Conservation (phyloP, 1,140 invertebrate species). For the Brachystomella parvula region DNA sequence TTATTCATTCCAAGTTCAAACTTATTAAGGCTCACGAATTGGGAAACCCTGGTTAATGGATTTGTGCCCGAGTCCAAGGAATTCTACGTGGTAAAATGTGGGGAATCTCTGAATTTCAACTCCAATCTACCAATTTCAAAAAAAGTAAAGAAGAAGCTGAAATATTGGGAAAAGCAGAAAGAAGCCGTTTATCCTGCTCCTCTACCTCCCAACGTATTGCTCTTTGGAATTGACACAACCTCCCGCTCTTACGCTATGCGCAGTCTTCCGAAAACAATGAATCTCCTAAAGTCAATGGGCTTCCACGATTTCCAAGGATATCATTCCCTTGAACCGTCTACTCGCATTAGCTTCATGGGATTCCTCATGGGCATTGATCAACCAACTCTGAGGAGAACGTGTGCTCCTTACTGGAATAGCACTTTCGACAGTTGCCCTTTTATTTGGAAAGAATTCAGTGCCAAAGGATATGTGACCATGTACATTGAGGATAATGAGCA, state of each 20-base stretch:
- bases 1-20: too few relatives aligned
- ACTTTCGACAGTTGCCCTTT: conserved; percentile 41
- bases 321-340: conserved; percentile 11
- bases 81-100: neutral
- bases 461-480: conserved; percentile 41
- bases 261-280: neutral
- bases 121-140: neutral
- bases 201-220: neutral
- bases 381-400: neutral
- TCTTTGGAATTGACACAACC: neutral
- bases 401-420: neutral
- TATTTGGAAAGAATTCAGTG: conserved; percentile 42
- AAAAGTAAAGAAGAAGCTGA: conserved; percentile 1
- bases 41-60: too few relatives aligned
- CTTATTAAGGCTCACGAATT: too few relatives aligned
- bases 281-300: neutral
- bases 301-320: conserved; percentile 12
- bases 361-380: neutral
- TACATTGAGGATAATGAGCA: conserved; percentile 42
- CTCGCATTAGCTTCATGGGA: neutral
- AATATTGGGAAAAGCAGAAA: conserved; percentile 3
- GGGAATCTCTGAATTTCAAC: neutral
- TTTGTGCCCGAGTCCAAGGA: too few relatives aligned
- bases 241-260: neutral
- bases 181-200: neutral